Conservation (phyloP, 2,113 vertebrate genomes). For the Miniopterus natalensis region DNA sequence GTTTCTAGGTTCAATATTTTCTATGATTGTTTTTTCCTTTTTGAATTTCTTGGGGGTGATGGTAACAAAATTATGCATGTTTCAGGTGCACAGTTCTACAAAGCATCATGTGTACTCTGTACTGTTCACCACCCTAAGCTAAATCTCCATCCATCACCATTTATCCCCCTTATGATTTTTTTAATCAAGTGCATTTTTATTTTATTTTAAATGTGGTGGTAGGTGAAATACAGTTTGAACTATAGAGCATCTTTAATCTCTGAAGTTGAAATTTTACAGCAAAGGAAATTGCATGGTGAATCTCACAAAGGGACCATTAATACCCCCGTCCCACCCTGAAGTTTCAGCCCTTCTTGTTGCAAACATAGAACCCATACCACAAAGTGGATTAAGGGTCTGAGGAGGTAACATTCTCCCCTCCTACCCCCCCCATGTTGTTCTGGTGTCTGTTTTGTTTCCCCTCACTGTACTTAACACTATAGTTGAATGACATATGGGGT, state of each 20-base stretch:
- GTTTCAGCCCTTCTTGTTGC: neutral
- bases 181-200: neutral
- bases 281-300: neutral
- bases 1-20: neutral
- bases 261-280: neutral
- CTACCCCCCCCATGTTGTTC: neutral
- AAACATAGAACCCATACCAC: neutral
- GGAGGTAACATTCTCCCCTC: neutral
- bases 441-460: neutral
- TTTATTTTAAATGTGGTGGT: neutral
- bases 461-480: neutral
- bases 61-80: neutral
- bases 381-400: neutral
- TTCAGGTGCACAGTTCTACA: neutral
- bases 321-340: rapidly evolving
- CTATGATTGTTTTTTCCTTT: neutral
- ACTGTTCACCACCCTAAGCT: neutral
- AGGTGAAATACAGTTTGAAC: neutral
- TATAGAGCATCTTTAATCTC: neutral
- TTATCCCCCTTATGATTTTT: neutral
- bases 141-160: neutral
- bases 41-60: neutral
- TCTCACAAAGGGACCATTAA: neutral
- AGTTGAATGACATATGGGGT: neutral
- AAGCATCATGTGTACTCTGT: neutral